Conservation (phyloP, 2,797 vertebrate genomes). For the Pseudopleuronectes americanus region DNA sequence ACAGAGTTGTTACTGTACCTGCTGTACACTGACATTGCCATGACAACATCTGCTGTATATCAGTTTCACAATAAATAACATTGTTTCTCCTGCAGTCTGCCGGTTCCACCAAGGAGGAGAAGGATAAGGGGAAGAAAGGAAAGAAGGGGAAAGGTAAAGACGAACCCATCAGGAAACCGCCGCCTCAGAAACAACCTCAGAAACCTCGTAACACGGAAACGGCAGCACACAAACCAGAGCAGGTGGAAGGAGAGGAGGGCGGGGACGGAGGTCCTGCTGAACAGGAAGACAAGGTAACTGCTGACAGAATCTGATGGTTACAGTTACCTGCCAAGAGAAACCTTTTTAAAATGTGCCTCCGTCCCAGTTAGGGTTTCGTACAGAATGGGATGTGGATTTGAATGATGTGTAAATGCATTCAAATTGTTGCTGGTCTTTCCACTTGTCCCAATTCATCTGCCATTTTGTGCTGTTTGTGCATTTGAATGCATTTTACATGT, state of each 20-base stretch:
- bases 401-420: too few relatives aligned
- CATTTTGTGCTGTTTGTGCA: background rate
- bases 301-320: background rate
- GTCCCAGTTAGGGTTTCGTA: background rate
- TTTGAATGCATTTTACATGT: background rate
- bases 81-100: slow-evolving; percentile 84
- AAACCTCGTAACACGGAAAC: slow-evolving; percentile 70
- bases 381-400: background rate
- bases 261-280: slow-evolving; percentile 76
- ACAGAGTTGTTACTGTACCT: background rate
- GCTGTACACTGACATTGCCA: background rate
- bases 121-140: slow-evolving; percentile 88
- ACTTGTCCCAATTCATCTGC: too few relatives aligned
- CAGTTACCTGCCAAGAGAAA: background rate
- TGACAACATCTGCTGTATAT: background rate
- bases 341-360: background rate
- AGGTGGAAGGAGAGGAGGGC: slow-evolving; percentile 54
- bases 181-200: slow-evolving; percentile 81
- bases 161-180: slow-evolving; percentile 81
- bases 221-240: slow-evolving; percentile 66
- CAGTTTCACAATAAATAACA: background rate
- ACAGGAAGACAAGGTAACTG: slow-evolving; percentile 89
- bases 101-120: slow-evolving; percentile 91
- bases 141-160: slow-evolving; percentile 92
- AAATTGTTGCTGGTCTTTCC: too few relatives aligned